A percentile compares a stretch with the other conserved stretches of the same genome.
Conservation (phyloP, 1,140 invertebrate genomes). For the Sogatella furcifera region DNA sequence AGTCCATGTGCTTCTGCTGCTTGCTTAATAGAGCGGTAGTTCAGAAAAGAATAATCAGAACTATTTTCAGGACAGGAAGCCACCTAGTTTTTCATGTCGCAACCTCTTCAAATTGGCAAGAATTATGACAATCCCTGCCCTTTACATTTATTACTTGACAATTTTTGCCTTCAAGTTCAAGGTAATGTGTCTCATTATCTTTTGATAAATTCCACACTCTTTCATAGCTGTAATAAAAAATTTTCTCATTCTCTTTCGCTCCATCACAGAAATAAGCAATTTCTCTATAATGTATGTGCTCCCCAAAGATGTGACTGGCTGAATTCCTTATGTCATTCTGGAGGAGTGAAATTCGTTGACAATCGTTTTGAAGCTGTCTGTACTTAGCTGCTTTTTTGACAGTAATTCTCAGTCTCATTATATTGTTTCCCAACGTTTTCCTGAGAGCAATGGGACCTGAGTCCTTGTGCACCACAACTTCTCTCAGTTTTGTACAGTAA, state of each 20-base stretch:
- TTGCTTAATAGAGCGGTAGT: conserved; percentile 6
- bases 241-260: neutral
- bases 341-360: conserved; percentile 10
- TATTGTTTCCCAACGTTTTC: neutral
- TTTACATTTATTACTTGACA: too few species aligned
- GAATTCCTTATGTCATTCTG: too few species aligned
- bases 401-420: neutral
- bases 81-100: too few species aligned
- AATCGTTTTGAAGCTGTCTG: neutral
- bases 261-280: too few species aligned
- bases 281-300: too few species aligned
- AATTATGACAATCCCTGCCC: too few species aligned
- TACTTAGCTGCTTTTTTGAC: neutral
- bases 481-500: conserved; percentile 13
- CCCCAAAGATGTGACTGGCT: too few species aligned
- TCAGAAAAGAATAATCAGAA: too few species aligned
- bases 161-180: too few species aligned
- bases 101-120: too few species aligned
- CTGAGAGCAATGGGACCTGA: neutral
- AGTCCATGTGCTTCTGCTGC: conserved; percentile 6
- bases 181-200: conserved; percentile 13
- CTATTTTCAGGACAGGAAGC: too few species aligned
- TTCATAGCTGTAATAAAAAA: conserved; percentile 7
- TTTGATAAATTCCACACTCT: conserved; percentile 2
- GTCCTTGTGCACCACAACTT: conserved; percentile 11